Evolutionary conservation across 2,888 invertebrate species (phyloP).

Genomic region (Deroplatys truncata): DNA sequence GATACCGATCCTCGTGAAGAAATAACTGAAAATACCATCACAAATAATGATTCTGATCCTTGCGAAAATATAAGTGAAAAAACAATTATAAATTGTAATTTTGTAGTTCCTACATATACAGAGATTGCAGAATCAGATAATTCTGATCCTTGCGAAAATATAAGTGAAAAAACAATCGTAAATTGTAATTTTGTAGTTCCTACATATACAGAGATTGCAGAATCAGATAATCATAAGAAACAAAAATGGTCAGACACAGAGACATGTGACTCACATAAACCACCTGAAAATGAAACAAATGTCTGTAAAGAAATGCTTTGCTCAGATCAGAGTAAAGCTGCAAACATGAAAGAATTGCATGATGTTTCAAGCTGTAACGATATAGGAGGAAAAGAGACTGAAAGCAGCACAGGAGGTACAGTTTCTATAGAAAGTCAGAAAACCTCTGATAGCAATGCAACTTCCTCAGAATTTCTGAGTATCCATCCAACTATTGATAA

Average conservation of each 20-base stretch:
- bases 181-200: too few relatives aligned
- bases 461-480: not conserved
- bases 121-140: too few relatives aligned
- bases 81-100: too few relatives aligned
- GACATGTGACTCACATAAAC: not conserved
- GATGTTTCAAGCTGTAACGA: not conserved
- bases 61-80: too few relatives aligned
- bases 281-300: not conserved
- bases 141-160: too few relatives aligned
- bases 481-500: not conserved
- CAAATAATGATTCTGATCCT: not conserved
- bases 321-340: not conserved
- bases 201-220: not conserved
- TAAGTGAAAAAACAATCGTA: too few relatives aligned
- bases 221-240: not conserved
- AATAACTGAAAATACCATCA: not conserved
- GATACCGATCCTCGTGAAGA: not conserved
- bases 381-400: not conserved
- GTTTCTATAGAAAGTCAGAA: not conserved
- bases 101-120: too few relatives aligned
- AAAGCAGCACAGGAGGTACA: not conserved
- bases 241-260: not conserved
- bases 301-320: not conserved
- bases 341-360: not conserved
- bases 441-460: not conserved